Base-by-base conservation (phyloP, 2,113 vertebrate species). In the Hipposideros armiger region DNA sequence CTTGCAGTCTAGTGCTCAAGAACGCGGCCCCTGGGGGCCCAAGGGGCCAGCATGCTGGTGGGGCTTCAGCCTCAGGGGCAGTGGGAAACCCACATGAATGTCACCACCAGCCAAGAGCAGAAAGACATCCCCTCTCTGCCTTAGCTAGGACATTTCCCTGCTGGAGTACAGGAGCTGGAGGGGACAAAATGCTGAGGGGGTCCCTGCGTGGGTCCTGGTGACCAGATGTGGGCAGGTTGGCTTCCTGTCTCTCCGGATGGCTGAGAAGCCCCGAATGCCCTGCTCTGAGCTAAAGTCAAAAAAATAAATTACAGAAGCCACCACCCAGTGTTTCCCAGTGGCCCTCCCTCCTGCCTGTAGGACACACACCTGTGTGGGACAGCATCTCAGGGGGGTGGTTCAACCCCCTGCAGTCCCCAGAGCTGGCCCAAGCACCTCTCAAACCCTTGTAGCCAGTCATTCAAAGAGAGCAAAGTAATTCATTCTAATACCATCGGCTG, bases 391-490 rank as follows among this genome's bases (percentile, higher is more conserved):
- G 30, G 0, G 16, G 64, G 67, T 5, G 13, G 11, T n/a, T 67
- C 82, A 5, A 6, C 1, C 4, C 22, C 50, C n/a, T n/a, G 52
- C 72, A 10, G 42, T 22, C 42, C 84, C 52, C 36, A 58, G 22
- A 94, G 95, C 95, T 74, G 89, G 96, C 93, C 97, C 88, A 84
- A 97, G 90, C 70, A 19, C 73, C 94, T 87, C 97, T 95, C 90
- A 47, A 26, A 97, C 72, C 93, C 84, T 96, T 92, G 86, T 40
- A 93, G 93, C 67, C 76, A 95, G 82, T 91, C 95, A 88, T 60
- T 74, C 85, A 77, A 78, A 96, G 93, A 96, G 52, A 95, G 83
- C 56, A 20, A 96, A 96, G 60, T 76, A 56, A 96, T 91, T 97
- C 86, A 73, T 56, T 42, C 66, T 95, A 96, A 98, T 74, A 92